Conservation (phyloP, 2,797 vertebrate genomes). For the Champsocephalus gunnari region DNA sequence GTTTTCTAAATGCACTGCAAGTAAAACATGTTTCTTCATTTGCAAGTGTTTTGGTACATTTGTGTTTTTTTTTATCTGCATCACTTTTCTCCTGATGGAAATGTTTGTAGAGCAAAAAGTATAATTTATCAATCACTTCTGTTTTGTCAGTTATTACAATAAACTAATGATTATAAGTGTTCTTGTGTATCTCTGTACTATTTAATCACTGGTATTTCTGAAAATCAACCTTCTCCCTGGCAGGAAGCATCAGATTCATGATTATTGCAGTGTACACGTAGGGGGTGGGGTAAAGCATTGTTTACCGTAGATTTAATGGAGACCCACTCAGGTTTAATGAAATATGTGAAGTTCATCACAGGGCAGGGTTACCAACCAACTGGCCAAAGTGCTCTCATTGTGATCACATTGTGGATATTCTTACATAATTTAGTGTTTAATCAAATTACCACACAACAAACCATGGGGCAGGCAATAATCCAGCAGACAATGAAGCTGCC, state of each 20-base stretch:
- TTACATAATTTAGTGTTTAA: not conserved
- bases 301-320: not conserved
- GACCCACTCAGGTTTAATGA: not conserved
- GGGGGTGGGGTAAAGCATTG: not conserved
- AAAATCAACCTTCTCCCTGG: not conserved
- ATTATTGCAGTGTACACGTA: not conserved
- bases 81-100: too few relatives aligned
- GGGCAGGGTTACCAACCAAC: not conserved
- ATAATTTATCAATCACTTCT: not conserved
- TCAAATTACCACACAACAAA: not conserved
- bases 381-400: not conserved
- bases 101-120: not conserved
- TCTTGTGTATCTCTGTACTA: not conserved
- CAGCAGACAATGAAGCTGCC: not conserved
- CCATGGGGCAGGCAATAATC: too few relatives aligned
- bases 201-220: conserved; percentile 22
- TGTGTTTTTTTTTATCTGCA: too few relatives aligned
- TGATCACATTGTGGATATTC: not conserved
- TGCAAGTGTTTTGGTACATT: too few relatives aligned
- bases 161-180: not conserved
- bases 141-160: not conserved
- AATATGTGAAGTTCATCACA: conserved; percentile 9
- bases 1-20: too few relatives aligned
- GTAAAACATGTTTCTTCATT: too few relatives aligned
- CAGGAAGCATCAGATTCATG: not conserved